Percentiles rank a stretch among this genome's conserved stretches.
Evolutionary conservation across 2,888 invertebrate genomes (phyloP).

Genomic region (Tridacna gigas): DNA sequence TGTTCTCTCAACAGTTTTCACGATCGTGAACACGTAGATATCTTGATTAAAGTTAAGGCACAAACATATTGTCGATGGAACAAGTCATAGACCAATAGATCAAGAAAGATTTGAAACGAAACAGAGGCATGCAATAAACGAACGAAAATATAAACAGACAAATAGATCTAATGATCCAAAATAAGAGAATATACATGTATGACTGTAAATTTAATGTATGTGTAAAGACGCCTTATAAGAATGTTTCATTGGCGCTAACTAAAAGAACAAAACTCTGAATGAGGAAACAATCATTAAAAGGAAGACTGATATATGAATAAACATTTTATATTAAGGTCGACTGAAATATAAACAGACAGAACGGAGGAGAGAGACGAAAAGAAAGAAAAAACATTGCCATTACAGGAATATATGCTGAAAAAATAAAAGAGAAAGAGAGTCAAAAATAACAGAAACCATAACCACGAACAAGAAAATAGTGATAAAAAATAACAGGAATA

Average conservation of each 20-base stretch:
- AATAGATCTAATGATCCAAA: too few species aligned
- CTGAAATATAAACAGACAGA: background rate
- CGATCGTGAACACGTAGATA: background rate
- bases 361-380: background rate
- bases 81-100: background rate
- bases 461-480: background rate
- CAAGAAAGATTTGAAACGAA: background rate
- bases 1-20: background rate
- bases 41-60: background rate
- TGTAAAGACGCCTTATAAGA: too few species aligned
- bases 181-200: too few species aligned
- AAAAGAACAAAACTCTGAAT: too few species aligned
- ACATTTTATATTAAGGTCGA: background rate
- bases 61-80: background rate
- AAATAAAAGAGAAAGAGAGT: background rate
- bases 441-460: background rate
- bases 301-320: background rate
- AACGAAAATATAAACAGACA: too few species aligned
- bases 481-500: background rate
- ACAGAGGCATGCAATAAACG: too few species aligned
- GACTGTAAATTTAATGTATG: too few species aligned
- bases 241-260: too few species aligned
- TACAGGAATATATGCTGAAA: background rate
- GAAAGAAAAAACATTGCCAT: background rate
- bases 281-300: too few species aligned